Base-by-base conservation (phyloP, 2,888 invertebrate genomes). In the Sminthurinus aureus region DNA sequence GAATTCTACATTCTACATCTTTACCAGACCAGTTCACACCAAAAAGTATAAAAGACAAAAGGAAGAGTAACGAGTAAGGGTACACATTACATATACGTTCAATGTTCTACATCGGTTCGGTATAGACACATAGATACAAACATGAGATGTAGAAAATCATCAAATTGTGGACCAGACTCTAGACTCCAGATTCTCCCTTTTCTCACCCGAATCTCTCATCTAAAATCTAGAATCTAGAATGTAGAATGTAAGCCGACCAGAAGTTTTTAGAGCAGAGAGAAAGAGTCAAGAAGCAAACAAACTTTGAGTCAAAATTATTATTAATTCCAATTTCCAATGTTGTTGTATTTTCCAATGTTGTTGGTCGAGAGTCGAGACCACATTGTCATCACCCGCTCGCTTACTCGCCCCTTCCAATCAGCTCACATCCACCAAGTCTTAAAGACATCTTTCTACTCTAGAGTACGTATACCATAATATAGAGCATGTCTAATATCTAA, bases 311-410 rank as follows among this genome's bases (percentile, higher is more conserved):
- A 75, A 20, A 9, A 76, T 58, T 52, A 76, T 76, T 76, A 76
- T 76, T 76, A 76, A 76, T 76, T 76, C 76, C 58, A 76, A 51
- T 76, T 58, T 73, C 73, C 26, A 73, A 73, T 73, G 73, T 26
- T n/a, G n/a, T 38, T 38, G 38, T 38, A 38, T 38, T 38, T 38
- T 38, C 38, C 38, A 38, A n/a, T 64, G 67, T 67, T 67, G 67
- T 67, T 51, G 58, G 76, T 22, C 76, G 26, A 73, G 73, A 24
- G 76, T 22, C 76, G 26, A 73, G 73, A 24, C 76, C 52, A 52
- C 76, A 76, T 51, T 76, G 76, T 76, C 51, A 76, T 76, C 76
- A 58, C 71, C 67, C n/a, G 22, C n/a, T 18, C n/a, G 64, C n/a
- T 18, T 20, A 71, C 71, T 13, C 26, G 3, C 26, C 26, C 20